Evolutionary conservation across 2,888 invertebrate species (phyloP).

Genomic region (Acanthococcus lagerstroemiae): DNA sequence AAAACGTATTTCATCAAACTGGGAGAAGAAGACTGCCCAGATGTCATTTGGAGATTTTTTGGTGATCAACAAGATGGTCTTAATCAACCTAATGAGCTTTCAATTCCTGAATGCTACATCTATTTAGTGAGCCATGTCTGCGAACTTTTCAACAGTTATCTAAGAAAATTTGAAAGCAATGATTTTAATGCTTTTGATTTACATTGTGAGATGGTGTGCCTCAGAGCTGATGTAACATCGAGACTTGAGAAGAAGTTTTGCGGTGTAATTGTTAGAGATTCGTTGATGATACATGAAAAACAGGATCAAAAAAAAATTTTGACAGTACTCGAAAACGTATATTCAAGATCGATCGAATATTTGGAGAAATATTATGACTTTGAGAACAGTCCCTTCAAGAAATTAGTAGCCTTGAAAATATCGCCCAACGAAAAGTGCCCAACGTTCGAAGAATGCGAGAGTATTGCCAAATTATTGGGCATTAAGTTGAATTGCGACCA

Average conservation of each 20-base stretch:
- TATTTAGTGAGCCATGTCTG: constrained; percentile 3
- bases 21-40: constrained; percentile 10
- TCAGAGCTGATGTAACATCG: background rate
- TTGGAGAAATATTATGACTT: background rate
- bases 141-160: background rate
- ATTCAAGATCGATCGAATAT: background rate
- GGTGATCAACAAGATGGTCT: constrained; percentile 10
- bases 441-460: background rate
- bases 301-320: background rate
- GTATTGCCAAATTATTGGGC: background rate
- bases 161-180: background rate
- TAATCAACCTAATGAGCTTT: background rate
- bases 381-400: background rate
- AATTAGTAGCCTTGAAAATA: background rate
- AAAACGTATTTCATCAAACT: constrained; percentile 31
- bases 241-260: background rate
- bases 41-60: constrained; percentile 10
- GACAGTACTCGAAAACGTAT: background rate
- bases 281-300: background rate
- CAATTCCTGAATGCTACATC: constrained; percentile 8
- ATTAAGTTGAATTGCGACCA: background rate
- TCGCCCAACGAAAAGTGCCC: background rate
- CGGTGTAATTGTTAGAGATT: background rate
- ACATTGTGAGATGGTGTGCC: background rate
- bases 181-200: background rate